A percentile compares a stretch with the other conserved stretches of the same genome.
These are phyloP conservation scores for Crioceris asparagi DNA, from an alignment of 2,888 invertebrate species.

Conservation along the genomic window DNA sequence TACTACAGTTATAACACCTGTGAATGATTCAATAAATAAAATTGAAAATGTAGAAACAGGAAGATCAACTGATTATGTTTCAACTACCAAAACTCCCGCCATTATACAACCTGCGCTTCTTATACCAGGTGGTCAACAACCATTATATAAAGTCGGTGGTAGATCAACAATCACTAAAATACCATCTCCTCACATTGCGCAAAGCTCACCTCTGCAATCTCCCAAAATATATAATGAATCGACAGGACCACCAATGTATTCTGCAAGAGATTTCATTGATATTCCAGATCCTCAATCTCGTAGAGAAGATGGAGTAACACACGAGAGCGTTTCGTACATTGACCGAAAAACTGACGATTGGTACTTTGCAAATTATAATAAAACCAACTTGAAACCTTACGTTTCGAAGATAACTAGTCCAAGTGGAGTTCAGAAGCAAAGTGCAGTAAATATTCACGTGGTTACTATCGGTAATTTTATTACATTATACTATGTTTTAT, in stretches of 20 bases:
- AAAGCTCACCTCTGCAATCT: constrained; percentile 13
- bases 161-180: constrained; percentile 53
- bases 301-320: constrained; percentile 22
- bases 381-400: constrained; percentile 44
- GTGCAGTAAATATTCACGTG: too few species aligned
- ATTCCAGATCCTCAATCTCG: constrained; percentile 16
- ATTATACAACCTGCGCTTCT: constrained; percentile 46
- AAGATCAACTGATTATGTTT: not conserved
- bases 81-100: not conserved
- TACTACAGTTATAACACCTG: constrained; percentile 1
- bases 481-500: too few species aligned
- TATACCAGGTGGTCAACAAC: constrained; percentile 48
- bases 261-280: not conserved
- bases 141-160: constrained; percentile 36
- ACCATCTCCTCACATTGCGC: constrained; percentile 34
- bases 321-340: not conserved
- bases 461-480: too few species aligned
- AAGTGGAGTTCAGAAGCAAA: too few species aligned
- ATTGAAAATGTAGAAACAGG: not conserved
- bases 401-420: constrained; percentile 12
- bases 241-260: constrained; percentile 17
- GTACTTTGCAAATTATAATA: constrained; percentile 81
- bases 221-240: constrained; percentile 21
- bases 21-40: not conserved
- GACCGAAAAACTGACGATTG: constrained; percentile 45